Conservation (phyloP, 2,113 vertebrate genomes). For the Apodemus sylvaticus region DNA sequence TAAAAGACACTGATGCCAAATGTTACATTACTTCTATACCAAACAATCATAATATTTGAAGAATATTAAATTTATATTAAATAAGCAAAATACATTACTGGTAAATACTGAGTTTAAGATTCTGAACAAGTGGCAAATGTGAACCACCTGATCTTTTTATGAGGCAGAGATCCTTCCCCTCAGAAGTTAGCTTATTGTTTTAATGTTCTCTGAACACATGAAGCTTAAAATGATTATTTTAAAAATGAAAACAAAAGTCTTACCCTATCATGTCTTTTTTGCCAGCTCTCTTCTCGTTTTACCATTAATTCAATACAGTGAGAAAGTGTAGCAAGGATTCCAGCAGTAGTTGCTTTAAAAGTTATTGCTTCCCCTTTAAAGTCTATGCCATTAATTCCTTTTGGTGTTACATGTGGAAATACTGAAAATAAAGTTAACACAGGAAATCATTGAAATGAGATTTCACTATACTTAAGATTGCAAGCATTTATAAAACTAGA, state of each 20-base stretch:
- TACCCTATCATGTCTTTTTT: constrained; percentile 98
- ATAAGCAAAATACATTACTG: constrained; percentile 18
- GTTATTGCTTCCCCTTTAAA: constrained; percentile 99
- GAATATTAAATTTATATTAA: constrained; percentile 26
- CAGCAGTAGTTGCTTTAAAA: constrained; percentile 98
- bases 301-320: constrained; percentile 99
- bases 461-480: constrained; percentile 17
- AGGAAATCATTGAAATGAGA: constrained; percentile 44
- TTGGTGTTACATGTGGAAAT: constrained; percentile 91
- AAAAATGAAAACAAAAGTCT: constrained; percentile 3
- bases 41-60: constrained; percentile 20
- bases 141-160: background rate
- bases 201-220: constrained; percentile 11
- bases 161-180: background rate
- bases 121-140: background rate
- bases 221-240: constrained; percentile 38
- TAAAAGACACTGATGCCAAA: constrained; percentile 47
- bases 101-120: constrained; percentile 43
- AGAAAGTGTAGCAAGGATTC: constrained; percentile 96
- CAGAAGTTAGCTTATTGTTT: constrained; percentile 39
- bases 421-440: constrained; percentile 85
- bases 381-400: constrained; percentile 96
- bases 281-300: constrained; percentile 98
- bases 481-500: constrained; percentile 45
- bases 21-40: background rate